phyloP scores from a whole-genome alignment of 2,888 invertebrate genomes.

The Aphrophora alni region DNA sequence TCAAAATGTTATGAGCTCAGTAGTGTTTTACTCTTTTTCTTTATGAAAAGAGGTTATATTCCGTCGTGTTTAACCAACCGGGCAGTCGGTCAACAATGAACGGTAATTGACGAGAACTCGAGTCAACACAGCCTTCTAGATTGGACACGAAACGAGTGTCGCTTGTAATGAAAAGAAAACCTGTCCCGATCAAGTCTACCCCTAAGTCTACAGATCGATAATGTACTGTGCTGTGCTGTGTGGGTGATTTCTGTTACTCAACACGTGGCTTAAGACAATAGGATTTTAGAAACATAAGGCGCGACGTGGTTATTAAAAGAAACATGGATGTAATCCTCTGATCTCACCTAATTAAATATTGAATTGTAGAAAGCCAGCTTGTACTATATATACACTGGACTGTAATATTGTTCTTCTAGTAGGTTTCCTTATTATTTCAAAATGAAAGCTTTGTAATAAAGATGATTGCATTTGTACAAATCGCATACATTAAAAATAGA shows the following conservation, averaged over 20 bases:
- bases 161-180: conserved; percentile 2
- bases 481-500: too few species aligned
- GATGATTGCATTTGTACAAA: too few species aligned
- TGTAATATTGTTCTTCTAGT: too few species aligned
- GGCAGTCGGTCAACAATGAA: neutral
- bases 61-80: neutral
- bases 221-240: neutral
- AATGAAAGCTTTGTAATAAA: too few species aligned
- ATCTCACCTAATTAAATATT: neutral
- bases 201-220: neutral
- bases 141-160: conserved; percentile 9
- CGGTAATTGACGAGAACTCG: neutral
- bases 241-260: neutral
- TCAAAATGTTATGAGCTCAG: too few species aligned
- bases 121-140: neutral
- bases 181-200: neutral
- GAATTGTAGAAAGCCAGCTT: too few species aligned
- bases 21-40: neutral
- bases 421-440: too few species aligned
- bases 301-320: neutral
- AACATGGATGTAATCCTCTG: neutral
- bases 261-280: conserved; percentile 5
- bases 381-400: too few species aligned
- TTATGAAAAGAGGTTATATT: neutral
- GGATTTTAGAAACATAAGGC: neutral